Base-by-base conservation (phyloP, 2,797 vertebrate genomes). In the Melanotaenia maccullochi region DNA sequence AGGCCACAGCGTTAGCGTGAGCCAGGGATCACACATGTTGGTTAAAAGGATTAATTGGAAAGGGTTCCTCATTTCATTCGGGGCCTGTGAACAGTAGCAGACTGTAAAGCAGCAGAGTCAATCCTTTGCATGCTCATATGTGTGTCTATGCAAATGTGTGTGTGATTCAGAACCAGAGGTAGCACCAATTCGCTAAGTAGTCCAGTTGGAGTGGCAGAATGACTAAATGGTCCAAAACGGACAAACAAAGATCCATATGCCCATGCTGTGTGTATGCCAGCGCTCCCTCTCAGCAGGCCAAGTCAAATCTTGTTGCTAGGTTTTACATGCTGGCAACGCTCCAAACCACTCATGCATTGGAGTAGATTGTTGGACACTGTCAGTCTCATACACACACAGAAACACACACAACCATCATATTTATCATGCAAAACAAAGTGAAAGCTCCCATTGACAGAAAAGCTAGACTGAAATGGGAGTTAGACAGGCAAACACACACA, bases 211-310 rank as follows among this genome's bases (percentile, higher is more conserved):
- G 86, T 88, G 88, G 87, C 86, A 89, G 90, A 89, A 91, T 94
- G 91, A 91, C 91, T 90, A 93, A 93, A 94, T 89, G 92, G 88
- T 92, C 90, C 91, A 92, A 93, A 92, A 91, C 83, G 87, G 80
- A 81, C 78, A 85, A 93, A 93, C 89, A 92, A 91, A 92, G 91
- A 91, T 92, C 90, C 94, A 93, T 94, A 94, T 94, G 94, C 89
- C 89, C 84, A 85, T 60, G 77, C 72, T 90, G 84, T 81, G 77
- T 69, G 75, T 68, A 79, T 92, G 92, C 94, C 93, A 93, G 81
- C 65, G 71, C 80, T 65, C 78, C 65, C 79, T 75, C 72, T 79
- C 76, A 62, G 78, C 67, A 47, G 82, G 89, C 87, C 87, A 83
- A 90, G 85, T 87, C 86, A 89, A 94, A 93, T 92, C 89, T 90